phyloP scores from a whole-genome alignment of 1,140 invertebrate genomes.

The Trinorchestia longiramus region DNA sequence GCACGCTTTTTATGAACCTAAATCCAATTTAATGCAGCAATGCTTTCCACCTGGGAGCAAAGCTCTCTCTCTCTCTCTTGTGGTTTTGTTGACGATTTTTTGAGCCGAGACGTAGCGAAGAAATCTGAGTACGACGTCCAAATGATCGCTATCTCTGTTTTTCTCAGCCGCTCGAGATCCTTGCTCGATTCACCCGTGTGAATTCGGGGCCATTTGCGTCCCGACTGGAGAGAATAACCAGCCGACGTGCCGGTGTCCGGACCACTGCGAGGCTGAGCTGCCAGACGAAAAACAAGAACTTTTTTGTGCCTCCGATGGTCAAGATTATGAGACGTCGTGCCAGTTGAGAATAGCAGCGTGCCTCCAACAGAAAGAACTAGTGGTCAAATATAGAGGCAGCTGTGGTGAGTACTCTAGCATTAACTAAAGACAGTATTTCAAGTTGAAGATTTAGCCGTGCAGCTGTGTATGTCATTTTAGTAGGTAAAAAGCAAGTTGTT shows the following conservation, averaged over 20 bases:
- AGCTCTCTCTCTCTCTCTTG: conserved; percentile 20
- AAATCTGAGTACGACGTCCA: conserved; percentile 22
- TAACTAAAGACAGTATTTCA: background rate
- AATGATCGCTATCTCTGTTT: conserved; percentile 71
- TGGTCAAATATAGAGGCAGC: conserved; percentile 87
- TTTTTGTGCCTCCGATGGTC: conserved; percentile 90
- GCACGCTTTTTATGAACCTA: conserved; percentile 2
- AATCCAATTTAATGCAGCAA: background rate
- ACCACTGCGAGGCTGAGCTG: conserved; percentile 61
- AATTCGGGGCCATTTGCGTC: conserved; percentile 81
- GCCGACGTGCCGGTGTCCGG: conserved; percentile 74
- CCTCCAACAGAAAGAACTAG: conserved; percentile 79
- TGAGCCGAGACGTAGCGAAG: background rate
- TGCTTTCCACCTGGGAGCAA: background rate
- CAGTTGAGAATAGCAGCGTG: conserved; percentile 85
- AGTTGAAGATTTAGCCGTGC: background rate
- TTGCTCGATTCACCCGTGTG: conserved; percentile 80
- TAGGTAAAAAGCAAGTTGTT: no score
- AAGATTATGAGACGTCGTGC: conserved; percentile 86
- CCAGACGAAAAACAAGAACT: conserved; percentile 77
- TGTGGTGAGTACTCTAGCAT: conserved; percentile 80
- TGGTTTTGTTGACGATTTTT: conserved; percentile 16
- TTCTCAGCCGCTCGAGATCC: conserved; percentile 82
- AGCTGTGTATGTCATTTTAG: no score
- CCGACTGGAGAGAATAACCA: conserved; percentile 80